Evolutionary conservation across 2,113 vertebrate genomes (phyloP).

Genomic region (Eclectus roratus): DNA sequence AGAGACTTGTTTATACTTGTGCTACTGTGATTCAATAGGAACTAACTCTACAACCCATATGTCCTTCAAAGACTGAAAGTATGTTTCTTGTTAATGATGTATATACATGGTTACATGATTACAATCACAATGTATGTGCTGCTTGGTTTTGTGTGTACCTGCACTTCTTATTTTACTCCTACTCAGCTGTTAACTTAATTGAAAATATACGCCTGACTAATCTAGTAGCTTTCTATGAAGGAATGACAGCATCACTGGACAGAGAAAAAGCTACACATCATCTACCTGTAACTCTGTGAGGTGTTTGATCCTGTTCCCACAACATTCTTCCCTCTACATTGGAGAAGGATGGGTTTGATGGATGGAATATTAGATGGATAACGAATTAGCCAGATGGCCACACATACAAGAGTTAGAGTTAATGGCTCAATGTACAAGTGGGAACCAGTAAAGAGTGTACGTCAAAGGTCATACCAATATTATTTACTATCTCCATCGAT

Average conservation of each 20-base stretch:
- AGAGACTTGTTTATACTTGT: neutral
- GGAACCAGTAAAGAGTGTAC: neutral
- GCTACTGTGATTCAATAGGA: neutral
- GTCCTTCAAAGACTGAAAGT: neutral
- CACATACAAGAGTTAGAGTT: neutral
- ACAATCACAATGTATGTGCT: neutral
- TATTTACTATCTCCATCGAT: neutral
- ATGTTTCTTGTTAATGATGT: neutral
- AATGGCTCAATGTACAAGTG: neutral
- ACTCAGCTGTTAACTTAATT: neutral
- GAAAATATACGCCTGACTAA: neutral
- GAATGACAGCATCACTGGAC: neutral
- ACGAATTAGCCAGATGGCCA: neutral
- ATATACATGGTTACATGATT: neutral
- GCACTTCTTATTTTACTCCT: neutral
- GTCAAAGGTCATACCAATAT: fast-evolving
- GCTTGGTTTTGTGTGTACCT: neutral
- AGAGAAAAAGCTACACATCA: neutral
- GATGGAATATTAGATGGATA: neutral
- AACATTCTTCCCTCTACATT: neutral
- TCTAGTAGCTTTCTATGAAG: neutral
- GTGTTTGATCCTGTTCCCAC: fast-evolving
- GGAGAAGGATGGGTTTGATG: neutral
- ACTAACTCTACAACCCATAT: neutral
- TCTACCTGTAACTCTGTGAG: neutral